A percentile compares a stretch with the other conserved stretches of the same genome.
Conservation (phyloP, 1,140 invertebrate species). For the Periplaneta americana region DNA sequence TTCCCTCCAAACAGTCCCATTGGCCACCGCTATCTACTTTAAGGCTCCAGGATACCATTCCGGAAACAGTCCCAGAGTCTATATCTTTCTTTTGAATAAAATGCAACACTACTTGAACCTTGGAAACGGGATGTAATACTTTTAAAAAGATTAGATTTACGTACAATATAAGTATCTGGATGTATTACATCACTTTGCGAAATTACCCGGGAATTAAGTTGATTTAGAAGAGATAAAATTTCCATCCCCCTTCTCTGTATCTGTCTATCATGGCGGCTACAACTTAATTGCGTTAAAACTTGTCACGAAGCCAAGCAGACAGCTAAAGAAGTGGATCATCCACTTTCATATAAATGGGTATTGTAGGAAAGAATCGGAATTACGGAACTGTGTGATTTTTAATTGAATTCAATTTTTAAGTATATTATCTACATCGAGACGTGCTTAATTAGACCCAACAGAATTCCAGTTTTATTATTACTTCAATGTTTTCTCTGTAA, state of each 20-base stretch:
- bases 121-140: background rate
- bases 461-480: too few species aligned
- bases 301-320: background rate
- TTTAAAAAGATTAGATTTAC: background rate
- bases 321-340: background rate
- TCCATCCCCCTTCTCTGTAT: background rate
- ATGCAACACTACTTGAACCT: background rate
- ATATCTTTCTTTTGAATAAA: background rate
- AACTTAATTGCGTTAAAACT: background rate
- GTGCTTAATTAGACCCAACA: too few species aligned
- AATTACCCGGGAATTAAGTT: background rate
- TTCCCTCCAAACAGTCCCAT: background rate
- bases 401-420: too few species aligned
- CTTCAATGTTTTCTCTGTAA: too few species aligned
- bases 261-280: background rate
- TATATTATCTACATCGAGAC: too few species aligned
- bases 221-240: background rate
- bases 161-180: background rate
- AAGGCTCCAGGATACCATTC: background rate
- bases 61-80: background rate
- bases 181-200: background rate
- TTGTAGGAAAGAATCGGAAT: too few species aligned
- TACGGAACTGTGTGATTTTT: too few species aligned
- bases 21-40: conserved; percentile 2
- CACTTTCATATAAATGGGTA: background rate